Conservation (phyloP, 1,140 invertebrate genomes). For the Whitmania pigra region DNA sequence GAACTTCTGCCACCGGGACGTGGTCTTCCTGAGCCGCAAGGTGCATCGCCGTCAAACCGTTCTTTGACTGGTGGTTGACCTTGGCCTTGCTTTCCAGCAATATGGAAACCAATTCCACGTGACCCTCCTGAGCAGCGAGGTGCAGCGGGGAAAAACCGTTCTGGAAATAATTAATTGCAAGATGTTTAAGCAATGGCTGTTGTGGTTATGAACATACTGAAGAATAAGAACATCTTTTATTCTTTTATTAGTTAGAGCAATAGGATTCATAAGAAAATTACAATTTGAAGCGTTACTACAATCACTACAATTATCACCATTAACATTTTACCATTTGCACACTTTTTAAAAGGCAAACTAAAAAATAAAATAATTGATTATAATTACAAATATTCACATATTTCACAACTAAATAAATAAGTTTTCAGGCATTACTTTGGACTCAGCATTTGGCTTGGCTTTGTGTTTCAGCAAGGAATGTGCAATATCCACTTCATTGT, state of each 20-base stretch:
- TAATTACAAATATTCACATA: too few species aligned
- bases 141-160: conserved; percentile 80
- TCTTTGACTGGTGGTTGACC: conserved; percentile 71
- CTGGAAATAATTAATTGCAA: conserved; percentile 23
- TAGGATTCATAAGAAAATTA: too few species aligned
- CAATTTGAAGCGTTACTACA: too few species aligned
- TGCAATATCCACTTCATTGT: conserved; percentile 78
- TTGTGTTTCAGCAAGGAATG: conserved; percentile 85
- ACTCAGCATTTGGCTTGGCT: conserved; percentile 85
- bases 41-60: conserved; percentile 94
- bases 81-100: conserved; percentile 71
- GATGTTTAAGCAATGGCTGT: too few species aligned
- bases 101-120: conserved; percentile 78
- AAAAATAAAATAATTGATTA: too few species aligned
- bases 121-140: conserved; percentile 84
- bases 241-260: too few species aligned
- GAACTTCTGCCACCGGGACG: conserved; percentile 64
- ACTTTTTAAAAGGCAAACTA: too few species aligned
- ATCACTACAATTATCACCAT: too few species aligned
- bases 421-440: conserved; percentile 51
- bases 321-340: too few species aligned
- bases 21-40: conserved; percentile 97
- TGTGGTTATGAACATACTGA: neutral
- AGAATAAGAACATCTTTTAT: neutral
- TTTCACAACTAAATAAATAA: neutral